Evolutionary conservation across 2,797 vertebrate genomes (phyloP).

Genomic region (Myotis pilosus): DNA sequence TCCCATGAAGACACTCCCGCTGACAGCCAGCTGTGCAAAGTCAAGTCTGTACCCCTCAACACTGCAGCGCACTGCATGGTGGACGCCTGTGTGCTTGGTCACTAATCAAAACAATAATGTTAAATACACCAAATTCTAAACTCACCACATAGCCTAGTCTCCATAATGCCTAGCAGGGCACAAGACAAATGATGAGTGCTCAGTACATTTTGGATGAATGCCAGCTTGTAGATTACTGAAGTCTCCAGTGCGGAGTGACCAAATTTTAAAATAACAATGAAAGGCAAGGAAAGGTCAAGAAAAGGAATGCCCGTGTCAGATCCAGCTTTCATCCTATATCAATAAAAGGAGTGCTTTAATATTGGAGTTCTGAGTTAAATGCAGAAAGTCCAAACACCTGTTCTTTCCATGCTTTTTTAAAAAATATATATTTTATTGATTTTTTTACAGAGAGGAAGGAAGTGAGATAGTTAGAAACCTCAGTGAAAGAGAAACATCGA

Average conservation of each 20-base stretch:
- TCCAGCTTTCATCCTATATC: background rate
- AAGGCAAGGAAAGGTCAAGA: background rate
- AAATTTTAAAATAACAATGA: background rate
- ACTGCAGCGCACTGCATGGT: background rate
- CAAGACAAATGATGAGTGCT: background rate
- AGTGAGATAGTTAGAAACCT: no score
- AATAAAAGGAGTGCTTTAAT: background rate
- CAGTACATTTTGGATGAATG: background rate
- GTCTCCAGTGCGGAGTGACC: background rate
- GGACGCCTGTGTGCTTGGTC: background rate
- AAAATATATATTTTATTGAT: no score
- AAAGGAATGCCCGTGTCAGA: background rate
- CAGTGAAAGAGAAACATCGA: no score
- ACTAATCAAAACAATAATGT: background rate
- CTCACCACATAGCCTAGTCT: background rate
- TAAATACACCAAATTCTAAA: background rate
- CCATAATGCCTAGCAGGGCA: background rate
- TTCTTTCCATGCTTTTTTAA: background rate
- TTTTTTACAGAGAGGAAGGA: no score
- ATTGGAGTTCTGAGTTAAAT: background rate
- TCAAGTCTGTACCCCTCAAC: background rate
- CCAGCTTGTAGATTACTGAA: background rate
- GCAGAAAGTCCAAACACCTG: background rate
- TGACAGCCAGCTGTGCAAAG: background rate
- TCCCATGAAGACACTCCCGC: background rate